A percentile compares a stretch with the other conserved stretches of the same genome.
Evolutionary conservation across 2,888 invertebrate species (phyloP).

Genomic region (Elmis aenea): DNA sequence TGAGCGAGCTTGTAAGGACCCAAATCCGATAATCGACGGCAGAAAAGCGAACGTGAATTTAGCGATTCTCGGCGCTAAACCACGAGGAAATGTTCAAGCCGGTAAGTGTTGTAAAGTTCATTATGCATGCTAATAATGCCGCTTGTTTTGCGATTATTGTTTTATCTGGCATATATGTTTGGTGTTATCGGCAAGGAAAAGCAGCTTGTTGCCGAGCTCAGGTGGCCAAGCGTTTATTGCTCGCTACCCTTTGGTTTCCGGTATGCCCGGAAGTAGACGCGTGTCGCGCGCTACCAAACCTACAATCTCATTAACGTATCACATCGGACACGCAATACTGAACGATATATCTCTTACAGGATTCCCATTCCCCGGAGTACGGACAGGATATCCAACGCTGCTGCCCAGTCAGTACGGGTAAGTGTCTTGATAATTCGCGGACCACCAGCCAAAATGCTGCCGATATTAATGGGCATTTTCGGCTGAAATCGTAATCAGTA

Average conservation of each 20-base stretch:
- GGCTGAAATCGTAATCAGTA: conserved; percentile 40
- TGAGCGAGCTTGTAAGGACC: conserved; percentile 94
- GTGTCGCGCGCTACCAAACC: conserved; percentile 36
- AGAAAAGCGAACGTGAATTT: conserved; percentile 97
- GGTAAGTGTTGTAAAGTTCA: conserved; percentile 52
- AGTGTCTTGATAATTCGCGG: conserved; percentile 49
- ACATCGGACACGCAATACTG: conserved; percentile 15
- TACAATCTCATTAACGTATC: conserved; percentile 18
- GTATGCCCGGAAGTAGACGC: conserved; percentile 39
- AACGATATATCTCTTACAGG: conserved; percentile 52
- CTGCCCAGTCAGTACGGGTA: conserved; percentile 81
- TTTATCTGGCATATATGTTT: too few relatives aligned
- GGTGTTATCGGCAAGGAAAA: conserved; percentile 1
- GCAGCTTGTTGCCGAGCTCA: conserved; percentile 11
- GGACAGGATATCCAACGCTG: conserved; percentile 73
- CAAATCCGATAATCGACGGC: conserved; percentile 97
- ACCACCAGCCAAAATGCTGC: conserved; percentile 25
- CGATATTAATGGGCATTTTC: conserved; percentile 31
- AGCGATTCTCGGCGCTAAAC: conserved; percentile 95
- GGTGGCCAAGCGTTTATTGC: conserved; percentile 33
- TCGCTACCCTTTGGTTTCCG: conserved; percentile 38
- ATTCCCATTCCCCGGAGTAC: conserved; percentile 70
- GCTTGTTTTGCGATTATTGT: too few relatives aligned
- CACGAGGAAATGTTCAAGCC: conserved; percentile 80
- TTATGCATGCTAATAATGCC: too few relatives aligned